Evolutionary conservation across 35 echinoderm and acorn worm species (phyloP).

Genomic region (Diadema setosum): DNA sequence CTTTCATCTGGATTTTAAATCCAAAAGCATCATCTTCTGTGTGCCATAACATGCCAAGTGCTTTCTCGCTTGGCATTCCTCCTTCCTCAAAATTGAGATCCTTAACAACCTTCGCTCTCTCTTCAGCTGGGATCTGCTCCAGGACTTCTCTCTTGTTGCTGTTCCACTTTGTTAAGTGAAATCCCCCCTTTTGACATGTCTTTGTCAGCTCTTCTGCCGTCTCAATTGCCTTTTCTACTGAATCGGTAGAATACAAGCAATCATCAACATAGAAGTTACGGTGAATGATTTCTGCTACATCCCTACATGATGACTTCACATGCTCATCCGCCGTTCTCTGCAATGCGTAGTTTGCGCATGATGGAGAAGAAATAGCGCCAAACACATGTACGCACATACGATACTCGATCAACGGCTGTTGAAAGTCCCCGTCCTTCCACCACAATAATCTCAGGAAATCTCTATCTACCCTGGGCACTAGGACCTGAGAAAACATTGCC

Average conservation of each 20-base stretch:
- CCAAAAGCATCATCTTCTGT: slow-evolving; percentile 6
- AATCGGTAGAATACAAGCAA: neutral
- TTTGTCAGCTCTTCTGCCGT: neutral
- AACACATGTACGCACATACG: slow-evolving; percentile 15
- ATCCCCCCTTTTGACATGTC: neutral
- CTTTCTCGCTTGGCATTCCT: slow-evolving; percentile 39
- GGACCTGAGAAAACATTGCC: slow-evolving; percentile 31
- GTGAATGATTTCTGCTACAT: too few species aligned
- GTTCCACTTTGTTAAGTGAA: neutral
- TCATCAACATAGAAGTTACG: neutral
- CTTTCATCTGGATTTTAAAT: slow-evolving; percentile 4
- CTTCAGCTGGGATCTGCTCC: slow-evolving; percentile 4
- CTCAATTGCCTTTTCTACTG: neutral
- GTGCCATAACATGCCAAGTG: slow-evolving; percentile 51
- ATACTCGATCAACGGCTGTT: neutral
- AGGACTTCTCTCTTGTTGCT: slow-evolving; percentile 10
- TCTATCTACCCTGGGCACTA: neutral
- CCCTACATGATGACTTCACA: neutral
- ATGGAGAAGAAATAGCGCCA: slow-evolving; percentile 37
- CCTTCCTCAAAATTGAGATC: slow-evolving; percentile 28
- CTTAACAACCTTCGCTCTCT: neutral
- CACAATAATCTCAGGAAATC: slow-evolving; percentile 25
- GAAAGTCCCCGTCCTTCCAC: slow-evolving; percentile 9
- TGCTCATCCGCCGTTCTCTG: slow-evolving; percentile 24
- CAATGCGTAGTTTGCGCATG: slow-evolving; percentile 20